phyloP scores from a whole-genome alignment of 2,888 invertebrate species.

The Diarsia dahlii region DNA sequence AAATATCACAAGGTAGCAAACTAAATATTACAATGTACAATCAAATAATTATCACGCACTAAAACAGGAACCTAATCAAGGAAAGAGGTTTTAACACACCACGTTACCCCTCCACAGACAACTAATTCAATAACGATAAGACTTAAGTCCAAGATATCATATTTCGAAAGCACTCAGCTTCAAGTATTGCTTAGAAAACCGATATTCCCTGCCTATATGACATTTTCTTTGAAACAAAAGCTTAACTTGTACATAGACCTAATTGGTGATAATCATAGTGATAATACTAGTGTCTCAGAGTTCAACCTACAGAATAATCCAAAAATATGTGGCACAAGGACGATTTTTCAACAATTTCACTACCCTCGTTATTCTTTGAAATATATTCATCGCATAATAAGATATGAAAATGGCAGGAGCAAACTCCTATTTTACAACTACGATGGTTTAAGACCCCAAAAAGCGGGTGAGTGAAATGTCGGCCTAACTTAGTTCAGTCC shows the following conservation, averaged over 20 bases:
- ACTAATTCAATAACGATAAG: conserved; percentile 31
- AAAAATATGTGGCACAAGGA: neutral
- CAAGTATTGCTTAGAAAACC: conserved; percentile 16
- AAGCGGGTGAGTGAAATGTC: neutral
- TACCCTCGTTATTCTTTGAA: neutral
- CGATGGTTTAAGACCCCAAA: conserved; percentile 11
- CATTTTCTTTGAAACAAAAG: conserved; percentile 4
- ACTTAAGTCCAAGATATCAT: conserved; percentile 28
- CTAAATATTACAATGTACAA: neutral
- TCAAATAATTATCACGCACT: conserved; percentile 33
- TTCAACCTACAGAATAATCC: too few relatives aligned
- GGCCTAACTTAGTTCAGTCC: conserved; percentile 18
- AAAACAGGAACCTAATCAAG: conserved; percentile 21
- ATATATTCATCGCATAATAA: conserved; percentile 2
- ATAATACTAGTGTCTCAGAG: neutral
- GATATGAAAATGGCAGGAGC: conserved; percentile 3
- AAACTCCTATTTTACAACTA: conserved; percentile 21
- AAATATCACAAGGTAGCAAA: conserved; percentile 8
- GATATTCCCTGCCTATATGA: neutral
- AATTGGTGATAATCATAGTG: neutral
- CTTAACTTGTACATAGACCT: neutral
- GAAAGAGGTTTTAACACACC: conserved; percentile 13
- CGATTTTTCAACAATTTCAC: neutral
- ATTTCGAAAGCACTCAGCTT: conserved; percentile 30
- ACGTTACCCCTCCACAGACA: neutral